Evolutionary conservation across 2,888 invertebrate genomes (phyloP), one percentile per base, ranked within the genome.

Genomic region (Trachelus stipa): DNA sequence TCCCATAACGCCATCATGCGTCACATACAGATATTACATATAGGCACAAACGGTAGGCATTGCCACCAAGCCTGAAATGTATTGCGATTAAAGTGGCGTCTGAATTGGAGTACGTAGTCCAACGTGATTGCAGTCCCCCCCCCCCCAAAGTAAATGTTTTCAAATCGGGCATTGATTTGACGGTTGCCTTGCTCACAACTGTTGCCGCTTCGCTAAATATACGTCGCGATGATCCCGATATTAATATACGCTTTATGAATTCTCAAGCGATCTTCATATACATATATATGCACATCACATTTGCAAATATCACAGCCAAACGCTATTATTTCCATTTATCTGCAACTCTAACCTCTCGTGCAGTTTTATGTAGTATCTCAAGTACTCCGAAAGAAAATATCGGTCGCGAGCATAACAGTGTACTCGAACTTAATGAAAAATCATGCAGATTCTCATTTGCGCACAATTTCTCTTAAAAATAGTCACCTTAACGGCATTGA

Each of bases 191-290:
- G 73, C 79, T 80, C 76, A 79, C 68, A 11, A 56, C 69, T 30
- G 30, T 34, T 23, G 71, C 73, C 75, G 77, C 75, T 71, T 76
- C 23, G 56, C 73, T 81, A 82, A 82, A 79, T 81, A 82, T 76
- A 81, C 37, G 77, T 73, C 11, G 80, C 81, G 75, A 81, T 79
- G 73, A 78, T 80, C 75, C 77, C 78, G 73, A 80, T 80, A 76
- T 71, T 12, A 76, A 33, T 31, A 69, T 30, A 33, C 56, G 56
- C 56, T 56, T 23, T 56, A 56, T 56, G 23, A 23, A 56, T 56
- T 56, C 23, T 23, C 23, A 56, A 23, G 56, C 23, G 15, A 40
- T 40, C 40, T 40, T 40, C 40, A 15, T 40, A 6, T 40, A 6
- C 15, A 15, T 40, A 40, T 40, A 15, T 23, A 23, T 40, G 6